A percentile compares a stretch with the other conserved stretches of the same genome.
phyloP scores from a whole-genome alignment of 2,888 invertebrate genomes.

The Cistogaster globosa region DNA sequence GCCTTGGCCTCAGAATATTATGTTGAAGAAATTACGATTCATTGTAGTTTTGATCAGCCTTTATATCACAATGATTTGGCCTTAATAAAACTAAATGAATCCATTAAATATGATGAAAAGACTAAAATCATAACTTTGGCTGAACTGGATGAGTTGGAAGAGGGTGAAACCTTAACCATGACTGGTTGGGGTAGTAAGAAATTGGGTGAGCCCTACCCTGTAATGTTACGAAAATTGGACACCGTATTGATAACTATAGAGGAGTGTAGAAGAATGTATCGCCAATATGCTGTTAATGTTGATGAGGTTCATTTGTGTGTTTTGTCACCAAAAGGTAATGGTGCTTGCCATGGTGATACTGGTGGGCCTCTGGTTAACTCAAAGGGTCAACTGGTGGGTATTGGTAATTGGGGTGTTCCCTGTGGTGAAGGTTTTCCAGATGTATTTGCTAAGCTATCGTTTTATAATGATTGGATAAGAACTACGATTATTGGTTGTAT shows the following conservation, averaged over 20 bases:
- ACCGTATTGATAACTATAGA: conserved; percentile 84
- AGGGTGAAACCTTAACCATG: conserved; percentile 84
- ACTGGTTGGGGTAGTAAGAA: conserved; percentile 87
- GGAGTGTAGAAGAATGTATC: conserved; percentile 82
- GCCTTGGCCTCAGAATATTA: conserved; percentile 75
- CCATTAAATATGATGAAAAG: conserved; percentile 84
- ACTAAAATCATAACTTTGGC: conserved; percentile 86
- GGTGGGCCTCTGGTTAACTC: conserved; percentile 80
- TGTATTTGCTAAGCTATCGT: conserved; percentile 79
- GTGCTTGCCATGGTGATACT: conserved; percentile 82
- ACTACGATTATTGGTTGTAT: conserved; percentile 77
- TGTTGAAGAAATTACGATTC: conserved; percentile 76
- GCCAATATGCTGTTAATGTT: conserved; percentile 81
- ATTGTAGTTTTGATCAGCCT: conserved; percentile 80
- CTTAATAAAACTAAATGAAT: conserved; percentile 85
- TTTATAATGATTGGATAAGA: conserved; percentile 79
- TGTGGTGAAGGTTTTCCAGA: conserved; percentile 81
- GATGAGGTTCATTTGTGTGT: conserved; percentile 86
- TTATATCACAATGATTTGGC: conserved; percentile 87
- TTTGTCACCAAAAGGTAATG: conserved; percentile 83
- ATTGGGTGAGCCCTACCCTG: conserved; percentile 83
- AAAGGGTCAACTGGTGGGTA: conserved; percentile 78
- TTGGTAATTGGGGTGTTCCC: conserved; percentile 81
- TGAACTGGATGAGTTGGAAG: conserved; percentile 83
- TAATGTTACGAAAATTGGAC: conserved; percentile 84